A percentile compares a stretch with the other conserved stretches of the same genome.
Evolutionary conservation across 1,140 invertebrate species (phyloP).

Genomic region (Mamestra configurata): DNA sequence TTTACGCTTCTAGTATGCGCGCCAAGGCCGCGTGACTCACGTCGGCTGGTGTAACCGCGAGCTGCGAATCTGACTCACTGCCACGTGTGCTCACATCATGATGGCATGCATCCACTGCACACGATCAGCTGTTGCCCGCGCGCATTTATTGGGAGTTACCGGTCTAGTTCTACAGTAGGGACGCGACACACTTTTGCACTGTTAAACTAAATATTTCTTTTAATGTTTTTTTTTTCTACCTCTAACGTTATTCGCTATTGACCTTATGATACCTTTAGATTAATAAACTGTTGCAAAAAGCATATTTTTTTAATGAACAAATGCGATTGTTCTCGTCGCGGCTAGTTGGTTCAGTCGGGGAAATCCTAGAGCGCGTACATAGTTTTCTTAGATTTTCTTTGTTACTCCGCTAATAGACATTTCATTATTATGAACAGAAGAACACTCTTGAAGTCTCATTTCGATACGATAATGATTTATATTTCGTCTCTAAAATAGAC

Average conservation of each 20-base stretch:
- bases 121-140: slow-evolving; percentile 42
- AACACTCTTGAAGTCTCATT: background rate
- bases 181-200: background rate
- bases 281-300: slow-evolving; percentile 12
- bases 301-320: slow-evolving; percentile 7
- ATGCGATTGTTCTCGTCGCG: background rate
- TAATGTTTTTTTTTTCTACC: background rate
- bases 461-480: background rate
- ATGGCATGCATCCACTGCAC: slow-evolving; percentile 15
- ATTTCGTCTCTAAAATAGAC: slow-evolving; percentile 11
- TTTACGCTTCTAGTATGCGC: slow-evolving; percentile 69
- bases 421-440: background rate
- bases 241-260: background rate
- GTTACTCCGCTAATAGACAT: background rate
- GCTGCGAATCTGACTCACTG: slow-evolving; percentile 63
- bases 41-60: slow-evolving; percentile 60
- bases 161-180: background rate
- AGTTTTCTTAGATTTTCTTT: background rate
- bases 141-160: slow-evolving; percentile 25
- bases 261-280: slow-evolving; percentile 13
- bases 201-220: background rate
- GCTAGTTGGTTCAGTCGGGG: slow-evolving; percentile 8
- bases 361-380: background rate
- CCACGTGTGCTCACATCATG: slow-evolving; percentile 56
- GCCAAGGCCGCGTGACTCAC: slow-evolving; percentile 84